phyloP scores from a whole-genome alignment of 2,113 vertebrate genomes.

The Trinectes maculatus region DNA sequence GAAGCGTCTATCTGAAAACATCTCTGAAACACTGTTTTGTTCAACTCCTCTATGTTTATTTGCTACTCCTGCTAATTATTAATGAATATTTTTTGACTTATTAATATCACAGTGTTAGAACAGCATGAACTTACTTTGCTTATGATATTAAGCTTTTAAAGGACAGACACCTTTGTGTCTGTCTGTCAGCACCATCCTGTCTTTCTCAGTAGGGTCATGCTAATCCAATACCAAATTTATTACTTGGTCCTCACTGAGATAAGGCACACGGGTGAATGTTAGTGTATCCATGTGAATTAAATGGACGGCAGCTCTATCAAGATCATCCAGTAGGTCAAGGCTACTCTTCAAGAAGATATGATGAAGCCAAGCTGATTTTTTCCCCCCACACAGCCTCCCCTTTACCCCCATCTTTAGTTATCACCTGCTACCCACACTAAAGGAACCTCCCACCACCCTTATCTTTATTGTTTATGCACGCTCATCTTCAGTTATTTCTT shows the following conservation, averaged over 20 bases:
- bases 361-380: slow-evolving; percentile 51
- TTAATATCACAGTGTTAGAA: not conserved
- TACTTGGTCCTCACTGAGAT: slow-evolving; percentile 62
- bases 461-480: not conserved
- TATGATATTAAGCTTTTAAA: slow-evolving; percentile 34
- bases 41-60: too few relatives aligned
- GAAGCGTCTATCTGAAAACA: too few relatives aligned
- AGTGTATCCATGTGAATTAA: slow-evolving; percentile 72
- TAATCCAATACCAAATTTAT: slow-evolving; percentile 73
- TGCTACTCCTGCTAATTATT: too few relatives aligned
- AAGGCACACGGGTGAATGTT: slow-evolving; percentile 59
- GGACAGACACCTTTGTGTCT: slow-evolving; percentile 35
- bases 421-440: slow-evolving; percentile 20
- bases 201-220: slow-evolving; percentile 48
- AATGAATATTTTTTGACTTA: too few relatives aligned
- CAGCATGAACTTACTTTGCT: not conserved
- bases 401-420: slow-evolving; percentile 19
- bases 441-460: not conserved
- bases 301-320: slow-evolving; percentile 64
- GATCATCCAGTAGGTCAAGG: slow-evolving; percentile 68
- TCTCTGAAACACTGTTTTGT: too few relatives aligned
- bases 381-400: not conserved
- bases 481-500: not conserved
- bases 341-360: slow-evolving; percentile 57
- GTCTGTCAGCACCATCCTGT: slow-evolving; percentile 26